Evolutionary conservation across 64 coral and sea anemone species (phyloP).

Genomic region (Montipora capricornis): DNA sequence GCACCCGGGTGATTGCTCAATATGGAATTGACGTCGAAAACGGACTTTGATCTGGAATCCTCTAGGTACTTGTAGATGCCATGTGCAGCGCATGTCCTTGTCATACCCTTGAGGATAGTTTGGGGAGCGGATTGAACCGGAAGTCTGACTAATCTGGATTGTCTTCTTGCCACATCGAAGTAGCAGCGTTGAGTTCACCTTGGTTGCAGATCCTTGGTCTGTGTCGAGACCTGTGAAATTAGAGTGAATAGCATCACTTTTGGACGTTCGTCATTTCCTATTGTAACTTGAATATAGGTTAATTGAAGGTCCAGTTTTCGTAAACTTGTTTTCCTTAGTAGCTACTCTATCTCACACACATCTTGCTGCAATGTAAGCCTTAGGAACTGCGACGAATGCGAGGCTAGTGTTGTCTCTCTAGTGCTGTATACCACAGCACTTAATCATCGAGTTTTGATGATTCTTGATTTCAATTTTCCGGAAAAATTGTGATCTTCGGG

Average conservation of each 20-base stretch:
- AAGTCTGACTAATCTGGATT: conserved; percentile 36
- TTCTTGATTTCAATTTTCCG: no score
- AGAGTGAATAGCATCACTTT: not conserved
- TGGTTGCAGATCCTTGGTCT: not conserved
- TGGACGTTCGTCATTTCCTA: no score
- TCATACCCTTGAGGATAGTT: conserved; percentile 65
- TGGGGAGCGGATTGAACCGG: conserved; percentile 66
- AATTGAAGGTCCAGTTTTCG: no score
- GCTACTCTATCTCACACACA: no score
- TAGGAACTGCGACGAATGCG: no score
- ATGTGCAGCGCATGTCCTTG: conserved; percentile 46
- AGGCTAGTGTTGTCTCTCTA: no score
- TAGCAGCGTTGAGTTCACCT: conserved; percentile 13
- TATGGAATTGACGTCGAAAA: conserved; percentile 69
- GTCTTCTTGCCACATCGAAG: conserved; percentile 43
- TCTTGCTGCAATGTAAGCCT: no score
- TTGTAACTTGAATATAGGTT: no score
- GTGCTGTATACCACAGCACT: no score
- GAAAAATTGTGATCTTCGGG: no score
- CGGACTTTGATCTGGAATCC: conserved; percentile 66
- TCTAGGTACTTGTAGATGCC: conserved; percentile 69
- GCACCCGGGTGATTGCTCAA: conserved; percentile 65
- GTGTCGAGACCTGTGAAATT: conserved; percentile 4
- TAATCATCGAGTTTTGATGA: no score
- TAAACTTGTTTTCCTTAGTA: no score